Evolutionary conservation across 35 echinoderm and acorn worm species (phyloP).

Genomic region (Apostichopus parvimensis): DNA sequence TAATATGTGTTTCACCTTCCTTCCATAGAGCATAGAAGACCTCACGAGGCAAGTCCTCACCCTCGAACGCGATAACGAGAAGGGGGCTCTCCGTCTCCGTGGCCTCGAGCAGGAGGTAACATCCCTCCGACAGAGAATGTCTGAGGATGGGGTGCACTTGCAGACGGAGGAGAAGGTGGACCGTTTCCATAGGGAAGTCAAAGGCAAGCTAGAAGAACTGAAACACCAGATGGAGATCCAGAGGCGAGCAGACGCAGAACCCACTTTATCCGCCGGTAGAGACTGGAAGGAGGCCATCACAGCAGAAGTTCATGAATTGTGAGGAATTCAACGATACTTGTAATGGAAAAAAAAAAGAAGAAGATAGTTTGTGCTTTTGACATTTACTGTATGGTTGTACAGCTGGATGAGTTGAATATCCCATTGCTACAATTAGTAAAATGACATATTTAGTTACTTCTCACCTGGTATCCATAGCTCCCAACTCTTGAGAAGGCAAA

Average conservation of each 20-base stretch:
- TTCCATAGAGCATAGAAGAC: constrained; percentile 46
- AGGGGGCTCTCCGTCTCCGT: constrained; percentile 22
- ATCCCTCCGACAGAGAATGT: constrained; percentile 34
- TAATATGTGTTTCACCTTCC: too few relatives aligned
- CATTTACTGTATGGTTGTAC: too few relatives aligned
- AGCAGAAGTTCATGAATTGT: constrained; percentile 63
- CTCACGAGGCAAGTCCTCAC: constrained; percentile 50
- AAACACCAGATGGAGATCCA: constrained; percentile 47
- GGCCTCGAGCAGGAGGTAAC: constrained; percentile 58
- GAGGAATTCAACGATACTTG: not conserved
- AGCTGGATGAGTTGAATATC: too few relatives aligned
- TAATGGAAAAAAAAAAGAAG: not conserved
- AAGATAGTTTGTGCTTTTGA: not conserved
- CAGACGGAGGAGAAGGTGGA: constrained; percentile 64
- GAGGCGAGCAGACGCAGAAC: constrained; percentile 13
- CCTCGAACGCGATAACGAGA: constrained; percentile 56
- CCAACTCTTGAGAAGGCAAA: too few relatives aligned
- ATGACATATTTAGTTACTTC: too few relatives aligned
- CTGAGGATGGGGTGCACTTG: constrained; percentile 42
- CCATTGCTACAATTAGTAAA: too few relatives aligned
- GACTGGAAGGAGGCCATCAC: constrained; percentile 43
- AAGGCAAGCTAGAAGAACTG: constrained; percentile 54
- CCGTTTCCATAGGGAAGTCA: constrained; percentile 52
- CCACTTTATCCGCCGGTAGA: not conserved
- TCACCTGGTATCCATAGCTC: too few relatives aligned